Evolutionary conservation across 2,888 invertebrate species (phyloP), one percentile per base, ranked within the genome.

Genomic region (Athalia rosae): DNA sequence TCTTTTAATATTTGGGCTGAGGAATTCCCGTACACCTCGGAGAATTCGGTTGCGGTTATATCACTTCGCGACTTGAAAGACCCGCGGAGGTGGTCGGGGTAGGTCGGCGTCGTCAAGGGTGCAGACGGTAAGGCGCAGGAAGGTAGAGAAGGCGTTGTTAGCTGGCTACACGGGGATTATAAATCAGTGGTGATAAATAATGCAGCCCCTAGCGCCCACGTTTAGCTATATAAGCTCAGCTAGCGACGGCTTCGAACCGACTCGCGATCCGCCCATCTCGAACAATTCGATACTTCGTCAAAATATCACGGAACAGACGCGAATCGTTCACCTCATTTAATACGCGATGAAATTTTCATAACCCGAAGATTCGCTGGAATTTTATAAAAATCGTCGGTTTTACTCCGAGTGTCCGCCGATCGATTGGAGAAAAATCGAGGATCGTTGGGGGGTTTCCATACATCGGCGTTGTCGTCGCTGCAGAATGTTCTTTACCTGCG

Each of bases 101-200:
- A 59, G 74, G 48, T 74, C 43, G 47, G 47, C 61, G 62, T 61
- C 61, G 71, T 74, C 48, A 28, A 28, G 48, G 45, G 73, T 13
- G 74, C 48, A 61, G 74, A 28, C 47, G 74, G 50, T n/a, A 62
- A 59, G 79, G 71, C 79, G 58, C 13, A 53, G 71, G 66, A 66
- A 66, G 66, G 66, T 69, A 43, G 71, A 71, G 61, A 62, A 74
- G 80, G 76, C 79, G 80, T 78, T 79, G 80, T 79, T 79, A 80
- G 80, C 79, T 79, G 59, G 78, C 81, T 81, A 79, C 82, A 79
- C 73, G 79, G 78, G 81, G 81, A 82, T 80, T 83, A 83, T 84
- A 84, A 84, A 84, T 84, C 84, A 83, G 82, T 77, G 81, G 82
- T 80, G 81, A 84, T 84, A 84, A 83, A 84, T 84, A 84, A 83